Conservation (phyloP, 2,888 invertebrate genomes). For the Galeruca laticollis region DNA sequence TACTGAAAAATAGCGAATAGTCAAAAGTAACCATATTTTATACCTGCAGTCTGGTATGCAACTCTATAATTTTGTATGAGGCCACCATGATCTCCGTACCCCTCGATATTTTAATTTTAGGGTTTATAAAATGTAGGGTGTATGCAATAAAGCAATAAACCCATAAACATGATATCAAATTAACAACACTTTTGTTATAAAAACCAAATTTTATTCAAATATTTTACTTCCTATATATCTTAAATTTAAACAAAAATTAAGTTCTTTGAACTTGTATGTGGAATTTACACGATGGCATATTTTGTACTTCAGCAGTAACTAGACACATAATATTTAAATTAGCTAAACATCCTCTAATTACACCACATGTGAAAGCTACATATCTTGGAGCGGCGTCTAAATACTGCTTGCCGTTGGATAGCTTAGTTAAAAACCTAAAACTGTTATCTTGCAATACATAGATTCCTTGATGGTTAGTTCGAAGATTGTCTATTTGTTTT, state of each 20-base stretch:
- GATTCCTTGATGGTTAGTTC: slow-evolving; percentile 98
- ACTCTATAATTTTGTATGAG: too few species aligned
- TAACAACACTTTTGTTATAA: too few species aligned
- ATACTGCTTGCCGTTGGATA: slow-evolving; percentile 92
- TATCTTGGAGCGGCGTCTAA: slow-evolving; percentile 91
- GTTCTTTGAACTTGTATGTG: slow-evolving; percentile 88
- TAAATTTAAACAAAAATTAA: slow-evolving; percentile 52
- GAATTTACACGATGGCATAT: slow-evolving; percentile 93
- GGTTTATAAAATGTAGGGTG: too few species aligned
- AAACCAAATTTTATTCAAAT: background rate
- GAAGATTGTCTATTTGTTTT: slow-evolving; percentile 97
- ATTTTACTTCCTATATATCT: background rate
- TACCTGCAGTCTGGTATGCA: too few species aligned
- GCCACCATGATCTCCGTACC: too few species aligned
- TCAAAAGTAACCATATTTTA: too few species aligned
- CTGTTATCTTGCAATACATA: slow-evolving; percentile 97
- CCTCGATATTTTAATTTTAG: too few species aligned
- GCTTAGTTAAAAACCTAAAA: slow-evolving; percentile 89
- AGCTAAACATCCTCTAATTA: slow-evolving; percentile 93
- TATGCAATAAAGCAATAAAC: too few species aligned
- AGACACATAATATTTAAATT: slow-evolving; percentile 94
- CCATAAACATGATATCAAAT: too few species aligned
- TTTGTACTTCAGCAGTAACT: slow-evolving; percentile 94
- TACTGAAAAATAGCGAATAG: too few species aligned
- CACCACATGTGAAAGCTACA: slow-evolving; percentile 95